These are phyloP conservation scores for Drosophila tristis DNA, from an alignment of 1,140 invertebrate genomes.

Conservation along the genomic window DNA sequence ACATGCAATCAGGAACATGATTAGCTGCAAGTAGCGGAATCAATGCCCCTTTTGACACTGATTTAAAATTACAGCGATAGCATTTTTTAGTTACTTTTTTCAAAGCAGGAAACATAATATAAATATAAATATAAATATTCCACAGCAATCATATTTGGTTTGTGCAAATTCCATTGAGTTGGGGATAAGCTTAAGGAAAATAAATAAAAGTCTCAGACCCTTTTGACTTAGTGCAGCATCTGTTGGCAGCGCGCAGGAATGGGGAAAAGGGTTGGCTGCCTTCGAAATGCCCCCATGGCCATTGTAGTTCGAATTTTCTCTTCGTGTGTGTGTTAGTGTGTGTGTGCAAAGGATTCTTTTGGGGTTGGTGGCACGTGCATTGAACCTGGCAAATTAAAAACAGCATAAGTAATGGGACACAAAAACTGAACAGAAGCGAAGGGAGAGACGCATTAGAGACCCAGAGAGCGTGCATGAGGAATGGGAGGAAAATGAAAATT, in stretches of 20 bases:
- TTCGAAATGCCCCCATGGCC: slow-evolving; percentile 5
- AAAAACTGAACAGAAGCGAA: slow-evolving; percentile 1
- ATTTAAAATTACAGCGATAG: too few relatives aligned
- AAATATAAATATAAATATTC: too few relatives aligned
- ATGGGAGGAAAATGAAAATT: slow-evolving; percentile 69
- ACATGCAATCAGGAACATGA: too few relatives aligned
- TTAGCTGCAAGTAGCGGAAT: too few relatives aligned
- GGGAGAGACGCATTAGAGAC: not conserved
- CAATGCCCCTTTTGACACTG: too few relatives aligned
- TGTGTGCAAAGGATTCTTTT: slow-evolving; percentile 27
- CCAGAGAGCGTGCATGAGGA: slow-evolving; percentile 24
- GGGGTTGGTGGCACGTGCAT: slow-evolving; percentile 62
- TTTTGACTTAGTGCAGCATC: slow-evolving; percentile 37
- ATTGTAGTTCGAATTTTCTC: slow-evolving; percentile 16
- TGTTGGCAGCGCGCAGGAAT: not conserved
- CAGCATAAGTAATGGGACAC: slow-evolving; percentile 69
- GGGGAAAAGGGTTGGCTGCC: not conserved
- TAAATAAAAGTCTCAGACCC: slow-evolving; percentile 29
- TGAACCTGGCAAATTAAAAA: slow-evolving; percentile 73
- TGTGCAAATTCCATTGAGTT: slow-evolving; percentile 18
- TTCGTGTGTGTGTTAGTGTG: not conserved
- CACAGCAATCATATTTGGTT: slow-evolving; percentile 7
- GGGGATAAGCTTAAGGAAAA: slow-evolving; percentile 10
- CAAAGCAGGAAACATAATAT: too few relatives aligned
- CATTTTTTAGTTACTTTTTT: too few relatives aligned